Conservation (phyloP, 2,797 vertebrate species). For the Nannoperca obscura region DNA sequence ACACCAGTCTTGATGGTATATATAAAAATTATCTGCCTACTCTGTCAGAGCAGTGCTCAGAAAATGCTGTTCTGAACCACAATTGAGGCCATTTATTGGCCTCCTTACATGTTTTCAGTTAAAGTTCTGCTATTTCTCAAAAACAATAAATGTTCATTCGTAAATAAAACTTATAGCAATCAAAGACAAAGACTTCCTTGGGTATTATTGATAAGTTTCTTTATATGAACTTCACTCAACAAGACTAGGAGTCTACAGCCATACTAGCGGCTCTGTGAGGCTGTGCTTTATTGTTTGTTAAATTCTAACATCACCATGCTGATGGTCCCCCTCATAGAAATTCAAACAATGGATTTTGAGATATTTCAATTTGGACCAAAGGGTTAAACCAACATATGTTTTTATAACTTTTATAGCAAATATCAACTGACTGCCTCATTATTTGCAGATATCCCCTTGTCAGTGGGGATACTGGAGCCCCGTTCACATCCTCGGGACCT, state of each 20-base stretch:
- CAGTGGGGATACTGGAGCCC: constrained; percentile 93
- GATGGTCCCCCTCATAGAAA: not conserved
- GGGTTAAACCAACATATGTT: not conserved
- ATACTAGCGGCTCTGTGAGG: not conserved
- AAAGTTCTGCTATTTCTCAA: too few relatives aligned
- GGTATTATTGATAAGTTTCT: not conserved
- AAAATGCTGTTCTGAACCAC: not conserved
- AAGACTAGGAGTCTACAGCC: not conserved
- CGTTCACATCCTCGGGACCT: constrained; percentile 91
- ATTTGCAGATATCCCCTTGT: constrained; percentile 92
- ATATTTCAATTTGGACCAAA: not conserved
- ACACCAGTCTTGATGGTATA: not conserved
- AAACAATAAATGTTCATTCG: not conserved
- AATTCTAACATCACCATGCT: not conserved
- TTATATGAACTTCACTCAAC: too few relatives aligned
- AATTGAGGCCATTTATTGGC: not conserved
- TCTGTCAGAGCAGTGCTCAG: not conserved
- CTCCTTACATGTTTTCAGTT: not conserved
- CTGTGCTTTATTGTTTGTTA: not conserved
- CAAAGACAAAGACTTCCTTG: not conserved
- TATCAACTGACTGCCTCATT: constrained; percentile 5
- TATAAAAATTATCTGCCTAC: not conserved
- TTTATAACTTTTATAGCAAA: not conserved
- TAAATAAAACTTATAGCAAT: not conserved
- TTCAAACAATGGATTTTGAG: not conserved